These are phyloP conservation scores for Pangasianodon hypophthalmus DNA, from an alignment of 2,113 vertebrate genomes.

Conservation along the genomic window DNA sequence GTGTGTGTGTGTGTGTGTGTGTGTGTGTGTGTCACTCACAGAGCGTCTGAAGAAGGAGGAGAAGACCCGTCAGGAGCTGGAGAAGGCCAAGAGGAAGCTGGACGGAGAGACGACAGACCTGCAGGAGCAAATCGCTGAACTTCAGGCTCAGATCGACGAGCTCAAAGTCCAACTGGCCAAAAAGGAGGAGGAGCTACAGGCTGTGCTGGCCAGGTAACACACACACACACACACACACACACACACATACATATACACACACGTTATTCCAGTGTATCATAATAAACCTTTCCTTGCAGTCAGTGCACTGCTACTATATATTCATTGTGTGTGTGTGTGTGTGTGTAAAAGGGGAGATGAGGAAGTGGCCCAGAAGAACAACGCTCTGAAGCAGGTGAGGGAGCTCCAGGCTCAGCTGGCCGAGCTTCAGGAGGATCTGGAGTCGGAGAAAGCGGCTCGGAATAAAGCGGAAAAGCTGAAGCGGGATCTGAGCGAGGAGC, in stretches of 20 bases:
- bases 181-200: conserved; percentile 95
- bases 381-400: conserved; percentile 86
- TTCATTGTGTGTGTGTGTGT: conserved; percentile 11
- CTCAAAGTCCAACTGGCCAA: conserved; percentile 91
- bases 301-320: not conserved
- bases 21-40: conserved; percentile 56
- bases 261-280: too few species aligned
- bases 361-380: conserved; percentile 90
- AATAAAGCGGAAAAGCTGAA: conserved; percentile 98
- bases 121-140: conserved; percentile 95
- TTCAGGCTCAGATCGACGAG: conserved; percentile 94
- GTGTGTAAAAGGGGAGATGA: conserved; percentile 83
- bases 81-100: conserved; percentile 96
- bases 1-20: conserved; percentile 9
- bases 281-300: not conserved
- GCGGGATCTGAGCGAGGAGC: conserved; percentile 92
- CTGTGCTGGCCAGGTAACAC: conserved; percentile 84
- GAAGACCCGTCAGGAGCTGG: conserved; percentile 93
- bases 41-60: conserved; percentile 98
- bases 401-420: conserved; percentile 94
- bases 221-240: not conserved
- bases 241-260: too few species aligned
- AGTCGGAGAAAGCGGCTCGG: conserved; percentile 88
- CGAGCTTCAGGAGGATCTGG: conserved; percentile 94
- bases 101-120: conserved; percentile 94